A percentile compares a stretch with the other conserved stretches of the same genome.
Evolutionary conservation across 2,888 invertebrate species (phyloP).

Genomic region (Apodemia zela): DNA sequence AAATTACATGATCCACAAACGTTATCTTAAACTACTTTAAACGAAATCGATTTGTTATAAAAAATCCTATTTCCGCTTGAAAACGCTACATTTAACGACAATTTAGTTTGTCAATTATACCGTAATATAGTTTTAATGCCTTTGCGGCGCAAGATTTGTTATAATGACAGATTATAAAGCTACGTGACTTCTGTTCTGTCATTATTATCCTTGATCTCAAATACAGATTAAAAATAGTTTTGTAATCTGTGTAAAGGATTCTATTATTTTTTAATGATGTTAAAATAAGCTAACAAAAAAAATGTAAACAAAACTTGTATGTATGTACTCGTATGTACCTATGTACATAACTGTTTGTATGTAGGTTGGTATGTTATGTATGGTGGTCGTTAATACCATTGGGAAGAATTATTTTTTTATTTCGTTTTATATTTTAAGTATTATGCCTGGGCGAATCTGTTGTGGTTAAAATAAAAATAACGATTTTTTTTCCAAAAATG

Average conservation of each 20-base stretch:
- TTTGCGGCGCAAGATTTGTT: slow-evolving; percentile 42
- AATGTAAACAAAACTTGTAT: too few species aligned
- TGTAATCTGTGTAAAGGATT: not conserved
- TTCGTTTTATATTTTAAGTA: too few species aligned
- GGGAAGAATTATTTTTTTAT: too few species aligned
- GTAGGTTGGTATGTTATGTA: too few species aligned
- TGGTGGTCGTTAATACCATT: too few species aligned
- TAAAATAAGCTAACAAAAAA: too few species aligned
- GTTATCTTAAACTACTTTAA: slow-evolving; percentile 48
- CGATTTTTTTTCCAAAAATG: too few species aligned
- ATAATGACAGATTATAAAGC: slow-evolving; percentile 55
- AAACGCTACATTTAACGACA: slow-evolving; percentile 64
- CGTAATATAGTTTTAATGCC: slow-evolving; percentile 69
- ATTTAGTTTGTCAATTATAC: slow-evolving; percentile 55
- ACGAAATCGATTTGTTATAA: slow-evolving; percentile 66
- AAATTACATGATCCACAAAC: slow-evolving; percentile 32
- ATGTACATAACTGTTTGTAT: too few species aligned
- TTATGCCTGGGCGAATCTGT: too few species aligned
- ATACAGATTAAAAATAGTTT: slow-evolving; percentile 25
- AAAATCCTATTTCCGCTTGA: slow-evolving; percentile 60
- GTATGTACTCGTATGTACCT: too few species aligned
- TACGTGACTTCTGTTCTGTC: slow-evolving; percentile 70
- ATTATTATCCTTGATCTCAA: slow-evolving; percentile 50
- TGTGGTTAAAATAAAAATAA: too few species aligned
- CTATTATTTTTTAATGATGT: not conserved